Evolutionary conservation across 2,797 vertebrate genomes (phyloP).

Genomic region (Melanotaenia pygmaea): DNA sequence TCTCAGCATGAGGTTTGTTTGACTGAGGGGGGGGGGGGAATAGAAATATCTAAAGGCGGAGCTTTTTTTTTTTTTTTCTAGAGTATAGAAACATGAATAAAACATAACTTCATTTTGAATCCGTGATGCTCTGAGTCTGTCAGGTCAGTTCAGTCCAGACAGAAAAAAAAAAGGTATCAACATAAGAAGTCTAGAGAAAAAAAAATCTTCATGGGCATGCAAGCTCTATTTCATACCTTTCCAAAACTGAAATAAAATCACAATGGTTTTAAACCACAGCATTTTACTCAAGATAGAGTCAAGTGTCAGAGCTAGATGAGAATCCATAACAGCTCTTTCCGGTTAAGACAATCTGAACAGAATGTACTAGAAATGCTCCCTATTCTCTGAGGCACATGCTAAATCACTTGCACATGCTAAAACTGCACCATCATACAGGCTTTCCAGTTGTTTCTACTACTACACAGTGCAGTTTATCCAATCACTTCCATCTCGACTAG

Average conservation of each 20-base stretch:
- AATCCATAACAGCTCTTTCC: slow-evolving; percentile 1
- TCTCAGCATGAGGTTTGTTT: slow-evolving; percentile 61
- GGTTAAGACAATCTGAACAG: slow-evolving; percentile 4
- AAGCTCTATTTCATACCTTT: slow-evolving; percentile 8
- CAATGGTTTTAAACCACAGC: background rate
- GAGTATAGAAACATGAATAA: background rate
- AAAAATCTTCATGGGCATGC: background rate
- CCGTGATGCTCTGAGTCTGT: background rate
- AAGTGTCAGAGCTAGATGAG: background rate
- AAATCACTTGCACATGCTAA: slow-evolving; percentile 34
- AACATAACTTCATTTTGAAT: background rate
- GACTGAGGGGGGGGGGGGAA: slow-evolving; percentile 48
- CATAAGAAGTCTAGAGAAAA: background rate
- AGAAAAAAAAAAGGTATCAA: background rate
- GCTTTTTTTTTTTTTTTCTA: background rate
- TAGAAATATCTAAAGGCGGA: slow-evolving; percentile 28
- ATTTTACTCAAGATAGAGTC: background rate
- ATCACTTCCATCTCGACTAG: background rate
- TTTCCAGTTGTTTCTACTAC: background rate
- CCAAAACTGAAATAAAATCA: slow-evolving; percentile 8
- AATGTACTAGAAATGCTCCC: slow-evolving; percentile 4
- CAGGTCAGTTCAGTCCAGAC: background rate
- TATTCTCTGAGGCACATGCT: background rate
- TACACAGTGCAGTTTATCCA: background rate
- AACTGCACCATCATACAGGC: background rate